Evolutionary conservation across 2,888 invertebrate species (phyloP).

Genomic region (Urechis unicinctus): DNA sequence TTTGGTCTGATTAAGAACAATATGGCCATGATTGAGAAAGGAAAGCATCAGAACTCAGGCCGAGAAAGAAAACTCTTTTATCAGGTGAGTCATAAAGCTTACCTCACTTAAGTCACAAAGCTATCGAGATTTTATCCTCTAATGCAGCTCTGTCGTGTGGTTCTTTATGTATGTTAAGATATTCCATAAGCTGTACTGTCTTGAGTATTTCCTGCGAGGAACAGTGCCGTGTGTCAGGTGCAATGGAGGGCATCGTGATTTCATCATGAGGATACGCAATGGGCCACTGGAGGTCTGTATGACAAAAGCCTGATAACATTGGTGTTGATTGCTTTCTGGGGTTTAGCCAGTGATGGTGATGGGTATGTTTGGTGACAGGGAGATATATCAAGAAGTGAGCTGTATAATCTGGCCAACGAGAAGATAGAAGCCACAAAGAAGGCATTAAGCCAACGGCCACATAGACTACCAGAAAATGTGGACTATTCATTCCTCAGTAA

Average conservation of each 20-base stretch:
- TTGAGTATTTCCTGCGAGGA: slow-evolving; percentile 29
- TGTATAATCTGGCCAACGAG: slow-evolving; percentile 23
- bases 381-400: slow-evolving; percentile 26
- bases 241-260: slow-evolving; percentile 28
- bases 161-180: slow-evolving; percentile 23
- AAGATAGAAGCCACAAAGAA: slow-evolving; percentile 23
- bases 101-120: too few species aligned
- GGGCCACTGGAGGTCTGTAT: slow-evolving; percentile 30
- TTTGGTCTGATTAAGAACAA: slow-evolving; percentile 42
- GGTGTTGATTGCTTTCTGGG: too few species aligned
- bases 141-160: background rate
- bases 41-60: slow-evolving; percentile 22
- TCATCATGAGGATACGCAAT: slow-evolving; percentile 36
- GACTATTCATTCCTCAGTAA: slow-evolving; percentile 28
- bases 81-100: background rate
- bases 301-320: too few species aligned
- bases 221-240: slow-evolving; percentile 30
- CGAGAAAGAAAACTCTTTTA: slow-evolving; percentile 17
- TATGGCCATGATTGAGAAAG: slow-evolving; percentile 28
- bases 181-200: slow-evolving; percentile 37
- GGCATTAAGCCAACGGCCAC: slow-evolving; percentile 22
- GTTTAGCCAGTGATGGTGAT: too few species aligned
- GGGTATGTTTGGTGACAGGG: slow-evolving; percentile 26
- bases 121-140: background rate
- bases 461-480: slow-evolving; percentile 31